These are phyloP conservation scores for Matsumyia berberina DNA, from an alignment of 2,888 invertebrate species.

Conservation along the genomic window DNA sequence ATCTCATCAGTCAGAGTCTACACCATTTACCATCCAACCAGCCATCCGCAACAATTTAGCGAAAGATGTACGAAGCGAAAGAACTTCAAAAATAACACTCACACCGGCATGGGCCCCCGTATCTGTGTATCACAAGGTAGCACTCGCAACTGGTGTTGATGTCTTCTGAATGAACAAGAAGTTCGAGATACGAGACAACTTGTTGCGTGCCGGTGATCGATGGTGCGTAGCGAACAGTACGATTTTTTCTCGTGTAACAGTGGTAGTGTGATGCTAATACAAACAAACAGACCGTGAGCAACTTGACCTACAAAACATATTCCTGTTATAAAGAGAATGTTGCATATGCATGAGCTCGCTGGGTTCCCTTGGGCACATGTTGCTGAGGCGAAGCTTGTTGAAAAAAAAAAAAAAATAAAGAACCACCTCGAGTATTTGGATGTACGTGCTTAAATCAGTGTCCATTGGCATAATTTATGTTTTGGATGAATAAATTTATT, in stretches of 20 bases:
- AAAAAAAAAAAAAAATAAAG: neutral
- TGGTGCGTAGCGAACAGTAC: constrained; percentile 71
- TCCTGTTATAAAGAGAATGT: constrained; percentile 81
- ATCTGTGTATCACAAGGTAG: constrained; percentile 32
- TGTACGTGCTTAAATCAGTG: constrained; percentile 43
- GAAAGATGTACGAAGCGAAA: constrained; percentile 45
- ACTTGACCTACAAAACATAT: constrained; percentile 84
- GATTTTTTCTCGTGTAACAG: constrained; percentile 45
- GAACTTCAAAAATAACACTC: constrained; percentile 55
- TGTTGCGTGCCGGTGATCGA: constrained; percentile 72
- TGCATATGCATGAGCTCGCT: constrained; percentile 65
- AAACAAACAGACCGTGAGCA: constrained; percentile 77
- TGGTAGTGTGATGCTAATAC: neutral
- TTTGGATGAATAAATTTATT: constrained; percentile 52
- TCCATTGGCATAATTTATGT: constrained; percentile 63
- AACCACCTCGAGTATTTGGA: constrained; percentile 33
- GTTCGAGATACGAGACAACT: constrained; percentile 47
- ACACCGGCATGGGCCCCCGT: constrained; percentile 4
- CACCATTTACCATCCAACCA: constrained; percentile 36
- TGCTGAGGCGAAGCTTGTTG: constrained; percentile 49
- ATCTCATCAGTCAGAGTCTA: constrained; percentile 35
- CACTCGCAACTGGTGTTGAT: constrained; percentile 5
- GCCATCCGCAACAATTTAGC: constrained; percentile 58
- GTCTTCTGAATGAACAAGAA: constrained; percentile 64
- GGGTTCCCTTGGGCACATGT: constrained; percentile 56